Conservation (phyloP, 2,888 invertebrate genomes). For the Gasteruption jaculator region DNA sequence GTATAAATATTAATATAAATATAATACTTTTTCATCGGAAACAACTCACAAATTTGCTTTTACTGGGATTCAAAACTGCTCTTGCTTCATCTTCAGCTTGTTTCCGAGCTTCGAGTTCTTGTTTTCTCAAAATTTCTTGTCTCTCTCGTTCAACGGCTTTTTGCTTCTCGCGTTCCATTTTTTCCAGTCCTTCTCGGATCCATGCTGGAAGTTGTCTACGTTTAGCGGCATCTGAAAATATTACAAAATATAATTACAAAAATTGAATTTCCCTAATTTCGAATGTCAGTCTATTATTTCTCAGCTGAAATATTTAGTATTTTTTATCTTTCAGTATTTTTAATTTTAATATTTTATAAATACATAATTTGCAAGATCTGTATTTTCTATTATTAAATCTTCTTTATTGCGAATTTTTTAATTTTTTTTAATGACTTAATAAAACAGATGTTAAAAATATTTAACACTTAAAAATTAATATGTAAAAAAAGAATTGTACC, state of each 20-base stretch:
- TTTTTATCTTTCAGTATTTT: no score
- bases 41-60: conserved; percentile 59
- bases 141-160: conserved; percentile 79
- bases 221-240: conserved; percentile 72
- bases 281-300: no score
- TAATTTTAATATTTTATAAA: no score
- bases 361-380: no score
- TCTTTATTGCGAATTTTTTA: no score
- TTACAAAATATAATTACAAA: no score
- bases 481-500: conserved; percentile 31
- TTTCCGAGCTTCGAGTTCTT: conserved; percentile 55
- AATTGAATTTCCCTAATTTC: no score
- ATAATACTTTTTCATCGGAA: background rate
- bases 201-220: conserved; percentile 91
- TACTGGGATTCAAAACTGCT: conserved; percentile 51
- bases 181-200: conserved; percentile 95
- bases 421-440: no score
- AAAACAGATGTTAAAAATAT: background rate
- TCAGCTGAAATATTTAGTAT: no score
- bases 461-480: background rate
- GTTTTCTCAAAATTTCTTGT: conserved; percentile 62
- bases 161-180: conserved; percentile 93
- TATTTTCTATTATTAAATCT: no score
- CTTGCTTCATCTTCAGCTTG: conserved; percentile 56
- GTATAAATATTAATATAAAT: background rate